Base-by-base conservation (phyloP, 2,888 invertebrate species). In the Drepana falcataria region DNA sequence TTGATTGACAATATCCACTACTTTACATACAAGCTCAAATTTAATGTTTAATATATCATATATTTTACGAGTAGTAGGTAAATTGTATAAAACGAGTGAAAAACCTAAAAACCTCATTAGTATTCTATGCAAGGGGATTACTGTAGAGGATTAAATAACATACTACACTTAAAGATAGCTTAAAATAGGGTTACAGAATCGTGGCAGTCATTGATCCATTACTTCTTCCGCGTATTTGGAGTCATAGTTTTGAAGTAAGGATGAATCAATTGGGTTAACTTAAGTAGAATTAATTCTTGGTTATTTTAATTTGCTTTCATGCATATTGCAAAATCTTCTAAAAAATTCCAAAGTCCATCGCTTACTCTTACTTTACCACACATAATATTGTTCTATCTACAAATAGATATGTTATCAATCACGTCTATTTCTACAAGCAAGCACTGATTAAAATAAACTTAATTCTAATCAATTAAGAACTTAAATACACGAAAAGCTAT, bases 71-170 rank as follows among this genome's bases (percentile, higher is more conserved):
- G 77, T 83, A 79, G 73, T 74, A 81, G 80, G 83, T 87, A 88
- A 85, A 88, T 86, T 88, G 89, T 91, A 91, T 87, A 91, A 90
- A 91, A 91, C 83, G 87, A 88, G 89, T 91, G 89, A 87, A 90
- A 90, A 91, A 88, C 85, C 87, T 87, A 88, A 89, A 83, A 83
- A 81, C 73, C 84, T 87, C 88, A 87, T 73, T 79, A 64, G 71
- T 79, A 66, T 82, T 87, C 82, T 87, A 89, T 83, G 83, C 84
- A 84, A 83, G 81, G 83, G 83, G 79, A 78, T 85, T 85, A 88
- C 80, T 81, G 85, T 88, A 85, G 83, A 85, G 80, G 64, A 81
- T 86, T 84, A 84, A 83, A 84, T 80, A 85, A 85, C 76, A 65
- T 76, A 80, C 87, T 91, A 89, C 83, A 89, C 87, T 88, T 90